Conservation (phyloP, 2,113 vertebrate species). For the Plecotus auritus region DNA sequence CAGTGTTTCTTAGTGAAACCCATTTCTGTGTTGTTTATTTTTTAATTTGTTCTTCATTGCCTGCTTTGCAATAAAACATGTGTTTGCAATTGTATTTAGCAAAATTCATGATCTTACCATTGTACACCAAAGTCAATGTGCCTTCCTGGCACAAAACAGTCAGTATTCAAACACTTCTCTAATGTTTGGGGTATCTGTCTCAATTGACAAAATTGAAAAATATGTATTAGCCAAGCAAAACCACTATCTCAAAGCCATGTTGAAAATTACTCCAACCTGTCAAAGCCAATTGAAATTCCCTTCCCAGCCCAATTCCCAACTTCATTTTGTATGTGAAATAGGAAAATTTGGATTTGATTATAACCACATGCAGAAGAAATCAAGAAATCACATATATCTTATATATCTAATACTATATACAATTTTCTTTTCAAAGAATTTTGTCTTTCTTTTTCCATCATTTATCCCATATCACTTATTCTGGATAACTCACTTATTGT, state of each 20-base stretch:
- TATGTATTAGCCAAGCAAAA: conserved; percentile 70
- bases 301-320: conserved; percentile 60
- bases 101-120: conserved; percentile 70
- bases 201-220: conserved; percentile 72
- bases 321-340: conserved; percentile 66
- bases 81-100: conserved; percentile 73
- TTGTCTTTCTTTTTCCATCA: conserved; percentile 31
- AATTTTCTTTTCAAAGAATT: conserved; percentile 52
- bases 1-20: conserved; percentile 65
- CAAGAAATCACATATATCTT: conserved; percentile 57
- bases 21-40: conserved; percentile 70
- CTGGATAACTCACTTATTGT: not conserved
- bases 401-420: conserved; percentile 39
- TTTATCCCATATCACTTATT: conserved; percentile 9
- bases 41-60: conserved; percentile 73
- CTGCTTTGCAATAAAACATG: conserved; percentile 60
- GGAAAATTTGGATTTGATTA: conserved; percentile 69
- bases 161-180: conserved; percentile 64
- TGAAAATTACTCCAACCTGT: conserved; percentile 65
- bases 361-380: conserved; percentile 71
- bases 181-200: conserved; percentile 73
- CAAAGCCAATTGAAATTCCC: conserved; percentile 70
- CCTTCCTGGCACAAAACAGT: conserved; percentile 28
- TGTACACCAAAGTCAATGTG: conserved; percentile 56
- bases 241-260: conserved; percentile 71